Percentiles rank a stretch among this genome's conserved stretches.
phyloP scores from a whole-genome alignment of 2,888 invertebrate species.

The Monoplex corrugatus region DNA sequence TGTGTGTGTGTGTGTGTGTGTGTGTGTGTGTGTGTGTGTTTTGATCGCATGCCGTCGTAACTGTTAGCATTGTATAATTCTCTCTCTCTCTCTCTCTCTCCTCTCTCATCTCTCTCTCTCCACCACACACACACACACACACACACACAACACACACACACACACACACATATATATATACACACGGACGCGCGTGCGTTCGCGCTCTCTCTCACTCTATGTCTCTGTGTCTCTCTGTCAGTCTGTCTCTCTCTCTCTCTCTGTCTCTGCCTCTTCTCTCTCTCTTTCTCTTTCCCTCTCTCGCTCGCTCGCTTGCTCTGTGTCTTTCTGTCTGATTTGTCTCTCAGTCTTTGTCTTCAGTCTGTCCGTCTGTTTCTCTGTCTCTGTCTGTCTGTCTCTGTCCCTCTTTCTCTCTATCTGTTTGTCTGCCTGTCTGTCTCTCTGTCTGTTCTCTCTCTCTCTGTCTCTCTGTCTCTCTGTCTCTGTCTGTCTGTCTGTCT shows the following conservation, averaged over 20 bases:
- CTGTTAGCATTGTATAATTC: too few relatives aligned
- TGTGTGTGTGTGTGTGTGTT: not conserved
- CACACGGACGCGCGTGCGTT: too few relatives aligned
- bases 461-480: not conserved
- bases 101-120: too few relatives aligned
- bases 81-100: not conserved
- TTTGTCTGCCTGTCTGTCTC: not conserved
- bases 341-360: too few relatives aligned
- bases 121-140: too few relatives aligned
- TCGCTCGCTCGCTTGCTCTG: too few relatives aligned
- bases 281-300: not conserved
- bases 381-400: not conserved
- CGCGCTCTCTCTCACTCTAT: too few relatives aligned
- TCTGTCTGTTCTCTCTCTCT: not conserved
- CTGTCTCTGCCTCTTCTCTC: not conserved
- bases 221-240: too few relatives aligned
- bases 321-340: too few relatives aligned
- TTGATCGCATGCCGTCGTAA: too few relatives aligned
- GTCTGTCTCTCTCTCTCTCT: not conserved
- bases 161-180: too few relatives aligned
- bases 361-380: not conserved
- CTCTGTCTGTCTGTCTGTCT: not conserved
- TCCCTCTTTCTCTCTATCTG: not conserved
- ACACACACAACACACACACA: too few relatives aligned
- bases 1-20: not conserved